Evolutionary conservation across 1,140 invertebrate species (phyloP).

Genomic region (Caenorhabditis inopinata): DNA sequence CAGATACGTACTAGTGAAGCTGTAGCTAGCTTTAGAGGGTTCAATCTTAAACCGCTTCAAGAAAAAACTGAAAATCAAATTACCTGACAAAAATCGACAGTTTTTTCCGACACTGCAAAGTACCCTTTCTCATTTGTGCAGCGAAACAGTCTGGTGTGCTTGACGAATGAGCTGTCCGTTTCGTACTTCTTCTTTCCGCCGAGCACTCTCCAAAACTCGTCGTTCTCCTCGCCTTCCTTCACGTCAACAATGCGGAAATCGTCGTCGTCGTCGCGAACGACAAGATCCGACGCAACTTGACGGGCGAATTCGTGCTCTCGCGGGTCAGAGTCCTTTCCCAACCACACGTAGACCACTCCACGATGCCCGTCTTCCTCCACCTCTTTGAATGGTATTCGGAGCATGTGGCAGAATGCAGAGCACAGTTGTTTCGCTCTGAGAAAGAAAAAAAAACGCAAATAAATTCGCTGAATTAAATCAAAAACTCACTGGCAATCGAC

Average conservation of each 20-base stretch:
- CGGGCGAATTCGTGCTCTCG: conserved; percentile 35
- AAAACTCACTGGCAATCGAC: conserved; percentile 54
- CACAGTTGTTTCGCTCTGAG: conserved; percentile 66
- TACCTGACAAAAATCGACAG: conserved; percentile 98
- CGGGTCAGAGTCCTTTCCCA: conserved; percentile 75
- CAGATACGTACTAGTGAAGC: too few species aligned
- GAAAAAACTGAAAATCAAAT: conserved; percentile 15
- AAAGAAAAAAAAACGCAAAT: background rate
- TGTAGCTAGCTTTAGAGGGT: too few species aligned
- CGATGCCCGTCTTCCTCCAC: conserved; percentile 74
- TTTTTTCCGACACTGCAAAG: conserved; percentile 98
- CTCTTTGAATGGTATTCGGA: conserved; percentile 52
- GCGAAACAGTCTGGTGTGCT: conserved; percentile 88
- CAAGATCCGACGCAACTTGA: conserved; percentile 58
- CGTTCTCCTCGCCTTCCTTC: conserved; percentile 94
- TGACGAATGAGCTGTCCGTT: conserved; percentile 84
- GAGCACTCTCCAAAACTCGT: conserved; percentile 95
- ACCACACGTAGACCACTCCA: conserved; percentile 96
- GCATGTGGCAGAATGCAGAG: conserved; percentile 69
- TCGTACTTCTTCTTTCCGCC: conserved; percentile 91
- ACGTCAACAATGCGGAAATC: conserved; percentile 74
- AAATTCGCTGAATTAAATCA: background rate
- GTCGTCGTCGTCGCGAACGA: conserved; percentile 55
- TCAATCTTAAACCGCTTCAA: background rate
- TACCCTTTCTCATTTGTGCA: conserved; percentile 99